Evolutionary conservation across 2,797 vertebrate species (phyloP), one percentile per base, ranked within the genome.

Genomic region (Takifugu ocellatus): DNA sequence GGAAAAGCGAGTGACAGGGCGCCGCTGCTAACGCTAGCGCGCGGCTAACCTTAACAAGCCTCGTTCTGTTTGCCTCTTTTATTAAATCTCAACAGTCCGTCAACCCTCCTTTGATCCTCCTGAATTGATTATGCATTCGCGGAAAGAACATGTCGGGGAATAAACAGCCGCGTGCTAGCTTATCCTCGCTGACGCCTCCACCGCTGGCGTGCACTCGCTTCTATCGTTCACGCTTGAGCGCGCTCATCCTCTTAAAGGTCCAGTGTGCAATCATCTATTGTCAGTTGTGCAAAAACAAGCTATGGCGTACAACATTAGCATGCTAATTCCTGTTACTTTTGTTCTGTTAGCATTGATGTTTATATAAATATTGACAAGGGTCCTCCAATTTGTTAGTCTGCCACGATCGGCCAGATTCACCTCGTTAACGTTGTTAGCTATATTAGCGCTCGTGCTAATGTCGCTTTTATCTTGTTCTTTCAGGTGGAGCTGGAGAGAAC

Each of bases 41-140:
- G 74, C 53, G 61, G 45, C 54, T 6, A 54, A 74, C 26, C 53
- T 72, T 12, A 36, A 49, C 51, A 78, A 61, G 49, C 45, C 15
- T 68, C 17, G 15, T 42, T 50, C 49, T 27, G 1, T 2, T n/a
- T 25, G 7, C 43, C 3, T 42, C 50, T 21, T 45, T 51, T 54
- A 29, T 24, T 70, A 56, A 65, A 60, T 55, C 31, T 64, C 42
- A 74, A 70, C 70, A 84, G 66, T 80, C 68, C 70, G 76, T 82
- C 78, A 74, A 63, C 64, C 68, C 60, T 69, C 31, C 63, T 74
- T 73, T 74, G 68, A 66, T 79, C 61, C 75, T 60, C 68, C 43
- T 48, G 54, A 82, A 70, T 58, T 44, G 70, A 79, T 77, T 77
- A 80, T 68, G 64, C 71, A 63, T 81, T 70, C 59, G 61, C 53